Conservation (phyloP, 2,797 vertebrate species). For the Falco novaeseelandiae region DNA sequence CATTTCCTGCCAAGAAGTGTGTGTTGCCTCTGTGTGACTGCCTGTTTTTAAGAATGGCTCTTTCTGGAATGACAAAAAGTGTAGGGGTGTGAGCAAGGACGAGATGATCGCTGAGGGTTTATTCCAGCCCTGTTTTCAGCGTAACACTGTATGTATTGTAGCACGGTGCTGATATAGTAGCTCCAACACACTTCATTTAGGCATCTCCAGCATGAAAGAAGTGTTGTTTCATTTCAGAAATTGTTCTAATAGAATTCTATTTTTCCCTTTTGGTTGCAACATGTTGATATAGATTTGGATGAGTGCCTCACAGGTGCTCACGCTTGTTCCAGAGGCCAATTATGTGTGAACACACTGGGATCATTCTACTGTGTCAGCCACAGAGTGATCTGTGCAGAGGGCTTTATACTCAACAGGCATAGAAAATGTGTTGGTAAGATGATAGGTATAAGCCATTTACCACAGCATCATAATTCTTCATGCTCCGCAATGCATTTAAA, state of each 20-base stretch:
- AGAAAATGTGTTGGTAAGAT: conserved; percentile 83
- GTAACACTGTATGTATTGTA: neutral
- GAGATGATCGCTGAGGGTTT: neutral
- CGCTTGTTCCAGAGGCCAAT: conserved; percentile 75
- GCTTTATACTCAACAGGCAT: conserved; percentile 78
- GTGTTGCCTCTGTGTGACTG: neutral
- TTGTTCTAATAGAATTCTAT: conserved; percentile 66
- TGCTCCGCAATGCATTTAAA: neutral
- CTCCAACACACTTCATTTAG: neutral
- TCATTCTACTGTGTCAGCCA: conserved; percentile 82
- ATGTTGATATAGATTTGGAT: conserved; percentile 75
- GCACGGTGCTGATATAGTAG: neutral
- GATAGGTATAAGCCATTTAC: conserved; percentile 4
- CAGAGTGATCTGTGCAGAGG: conserved; percentile 79
- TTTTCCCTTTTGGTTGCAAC: conserved; percentile 67
- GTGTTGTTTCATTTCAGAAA: conserved; percentile 2
- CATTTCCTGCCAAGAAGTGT: neutral
- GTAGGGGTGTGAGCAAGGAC: neutral
- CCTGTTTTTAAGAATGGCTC: neutral
- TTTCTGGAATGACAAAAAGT: neutral
- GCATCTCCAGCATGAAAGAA: neutral
- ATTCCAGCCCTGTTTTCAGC: neutral
- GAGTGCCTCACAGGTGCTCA: conserved; percentile 78
- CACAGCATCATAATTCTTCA: conserved; percentile 19
- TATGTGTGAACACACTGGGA: conserved; percentile 81